Base-by-base conservation (phyloP, 2,797 vertebrate genomes). In the Rhinogobio ventralis region DNA sequence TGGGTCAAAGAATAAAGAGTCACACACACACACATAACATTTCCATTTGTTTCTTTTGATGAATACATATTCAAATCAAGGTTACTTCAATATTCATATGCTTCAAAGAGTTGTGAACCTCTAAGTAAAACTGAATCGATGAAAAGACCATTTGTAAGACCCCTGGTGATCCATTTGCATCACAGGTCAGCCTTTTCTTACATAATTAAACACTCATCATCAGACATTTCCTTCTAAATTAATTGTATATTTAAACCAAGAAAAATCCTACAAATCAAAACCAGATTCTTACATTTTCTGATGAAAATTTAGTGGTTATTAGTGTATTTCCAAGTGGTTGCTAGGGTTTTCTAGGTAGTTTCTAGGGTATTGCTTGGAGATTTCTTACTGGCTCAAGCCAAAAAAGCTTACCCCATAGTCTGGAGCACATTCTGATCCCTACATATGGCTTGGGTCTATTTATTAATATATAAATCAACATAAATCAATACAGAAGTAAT, bases 41-140 rank as follows among this genome's bases (percentile, higher is more conserved):
- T 68, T 45, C 73, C 17, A 85, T 28, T 73, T 39, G 11, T 39
- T 67, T 83, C 42, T 64, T 82, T 82, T 51, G 57, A 74, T 74
- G 45, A 64, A 75, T 67, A 55, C 45, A 76, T 39, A 53, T 55
- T 75, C 2, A 83, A 67, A 76, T 68, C n/a, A 68, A 68, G 46
- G 57, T 42, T 76, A 46, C 85, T 88, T 85, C 89, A 79, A 90
- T 28, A 76, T 88, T 76, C 71, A 83, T 20, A 28, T 7, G 11
- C 46, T 76, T 42, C 69, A 82, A 73, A 36, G 42, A 11, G 9
- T 3, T 0, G 23, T 49, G 57, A 49, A 68, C 28, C 20, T 15
- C 28, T 33, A 3, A 30, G 60, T 2, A 30, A 67, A 79, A 67
- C 45, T 2, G 1, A 83, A 53, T 28, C 9, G 13, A 74, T 82